Base-by-base conservation (phyloP, 2,113 vertebrate genomes). In the Cricetomys ansorgei region DNA sequence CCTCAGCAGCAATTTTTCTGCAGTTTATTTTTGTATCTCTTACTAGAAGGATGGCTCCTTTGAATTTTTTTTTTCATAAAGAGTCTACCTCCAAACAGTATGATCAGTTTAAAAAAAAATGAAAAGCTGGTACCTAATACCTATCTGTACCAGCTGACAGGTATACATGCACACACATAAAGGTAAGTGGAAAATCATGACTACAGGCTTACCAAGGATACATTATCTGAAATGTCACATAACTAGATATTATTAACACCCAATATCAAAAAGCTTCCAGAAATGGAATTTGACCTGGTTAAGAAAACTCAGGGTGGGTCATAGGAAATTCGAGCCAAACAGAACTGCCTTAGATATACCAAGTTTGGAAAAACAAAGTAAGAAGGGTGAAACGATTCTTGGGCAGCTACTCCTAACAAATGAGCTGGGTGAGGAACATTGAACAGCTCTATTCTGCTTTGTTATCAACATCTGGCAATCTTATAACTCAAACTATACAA, bases 21-120 rank as follows among this genome's bases (percentile, higher is more conserved):
- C 89, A 67, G 88, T 94, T 89, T 95, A 79, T 97, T 97, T 97
- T 96, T 96, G 55, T 91, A 93, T 17, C 87, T 94, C 86, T 96
- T 97, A 94, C 91, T 94, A 97, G 95, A 97, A 96, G 90, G 92
- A 95, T 83, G 77, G 34, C 4, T 92, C 67, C 72, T 97, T 96
- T 96, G 94, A 98, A 95, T 93, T 69, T 73, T 93, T 96, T 94
- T 93, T 96, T 95, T 5, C 65, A 67, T 67, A 67, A 96, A 97
- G 5, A 94, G 70, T 80, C 94, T 40, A 96, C 81, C 95, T 97
- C 13, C 5, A 98, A 79, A 43, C 75, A 59, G 45, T 81, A 95
- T 45, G 53, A 50, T 94, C 95, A 96, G 73, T 57, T n/a, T 59
- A 59, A 96, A 96, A 84, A 65, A 97, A 87, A 80, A 96, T 90